A percentile compares a stretch with the other conserved stretches of the same genome.
Conservation (phyloP, 1,140 invertebrate genomes). For the Probaryconus sp. region DNA sequence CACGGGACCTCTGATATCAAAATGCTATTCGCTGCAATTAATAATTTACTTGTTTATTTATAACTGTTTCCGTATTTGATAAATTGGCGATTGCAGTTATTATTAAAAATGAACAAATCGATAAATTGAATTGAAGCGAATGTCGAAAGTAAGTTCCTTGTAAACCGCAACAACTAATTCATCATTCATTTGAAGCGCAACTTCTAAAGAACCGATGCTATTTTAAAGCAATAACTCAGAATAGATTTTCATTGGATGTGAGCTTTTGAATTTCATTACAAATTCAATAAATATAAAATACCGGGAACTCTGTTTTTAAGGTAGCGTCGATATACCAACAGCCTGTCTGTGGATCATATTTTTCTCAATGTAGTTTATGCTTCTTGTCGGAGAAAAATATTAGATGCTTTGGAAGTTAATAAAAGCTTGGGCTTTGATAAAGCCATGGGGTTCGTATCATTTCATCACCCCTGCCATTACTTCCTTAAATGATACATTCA, state of each 20-base stretch:
- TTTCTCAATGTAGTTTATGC: too few species aligned
- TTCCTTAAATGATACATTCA: too few species aligned
- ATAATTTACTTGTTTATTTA: too few species aligned
- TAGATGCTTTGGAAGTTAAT: background rate
- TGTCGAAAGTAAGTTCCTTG: too few species aligned
- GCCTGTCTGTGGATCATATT: too few species aligned
- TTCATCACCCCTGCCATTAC: background rate
- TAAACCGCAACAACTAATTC: slow-evolving; percentile 40
- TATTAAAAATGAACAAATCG: too few species aligned
- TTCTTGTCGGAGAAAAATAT: slow-evolving; percentile 3
- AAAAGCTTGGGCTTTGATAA: slow-evolving; percentile 11
- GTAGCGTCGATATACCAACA: too few species aligned
- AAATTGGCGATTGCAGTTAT: too few species aligned
- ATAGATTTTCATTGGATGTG: slow-evolving; percentile 40
- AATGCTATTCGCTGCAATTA: too few species aligned
- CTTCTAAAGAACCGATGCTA: slow-evolving; percentile 31
- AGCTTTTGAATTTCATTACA: slow-evolving; percentile 34
- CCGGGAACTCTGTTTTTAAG: slow-evolving; percentile 15
- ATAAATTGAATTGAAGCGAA: too few species aligned
- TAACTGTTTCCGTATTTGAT: too few species aligned
- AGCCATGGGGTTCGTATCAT: background rate
- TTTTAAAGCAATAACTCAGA: slow-evolving; percentile 50
- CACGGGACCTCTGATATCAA: too few species aligned
- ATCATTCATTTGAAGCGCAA: slow-evolving; percentile 27
- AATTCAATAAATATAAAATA: slow-evolving; percentile 41